Conservation (phyloP, 2,797 vertebrate species). For the Setipinna tenuifilis region DNA sequence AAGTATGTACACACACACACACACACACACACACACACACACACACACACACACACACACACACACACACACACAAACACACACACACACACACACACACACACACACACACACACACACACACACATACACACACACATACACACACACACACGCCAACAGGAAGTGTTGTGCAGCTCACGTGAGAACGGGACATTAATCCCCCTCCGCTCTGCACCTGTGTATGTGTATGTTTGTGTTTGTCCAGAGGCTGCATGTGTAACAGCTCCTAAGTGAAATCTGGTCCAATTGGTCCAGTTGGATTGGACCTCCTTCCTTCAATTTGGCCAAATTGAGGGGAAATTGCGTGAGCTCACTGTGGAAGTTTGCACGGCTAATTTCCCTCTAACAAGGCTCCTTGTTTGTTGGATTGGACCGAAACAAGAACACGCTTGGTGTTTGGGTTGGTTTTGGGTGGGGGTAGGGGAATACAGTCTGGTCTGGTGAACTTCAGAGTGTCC, state of each 20-base stretch:
- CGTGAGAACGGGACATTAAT: constrained; percentile 27
- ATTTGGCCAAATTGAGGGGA: constrained; percentile 42
- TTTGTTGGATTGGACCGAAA: constrained; percentile 21
- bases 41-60: neutral
- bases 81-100: neutral
- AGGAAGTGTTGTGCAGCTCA: neutral
- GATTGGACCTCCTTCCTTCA: constrained; percentile 27
- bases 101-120: neutral
- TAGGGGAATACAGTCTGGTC: neutral
- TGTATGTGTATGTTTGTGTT: constrained; percentile 61
- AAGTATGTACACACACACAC: neutral
- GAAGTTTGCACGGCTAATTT: constrained; percentile 63
- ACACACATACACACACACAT: neutral
- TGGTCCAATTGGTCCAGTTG: neutral
- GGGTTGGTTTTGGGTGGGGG: neutral
- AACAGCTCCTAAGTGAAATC: constrained; percentile 6
- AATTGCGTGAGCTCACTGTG: constrained; percentile 40
- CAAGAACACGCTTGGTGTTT: neutral
- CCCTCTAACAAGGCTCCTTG: constrained; percentile 51
- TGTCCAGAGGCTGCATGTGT: constrained; percentile 54
- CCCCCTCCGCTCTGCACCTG: constrained; percentile 62
- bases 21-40: neutral
- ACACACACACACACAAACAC: neutral
- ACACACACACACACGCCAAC: neutral
- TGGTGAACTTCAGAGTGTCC: too few relatives aligned